These are phyloP conservation scores for Drymonia ruficornis DNA, from an alignment of 2,888 invertebrate species.

Conservation along the genomic window DNA sequence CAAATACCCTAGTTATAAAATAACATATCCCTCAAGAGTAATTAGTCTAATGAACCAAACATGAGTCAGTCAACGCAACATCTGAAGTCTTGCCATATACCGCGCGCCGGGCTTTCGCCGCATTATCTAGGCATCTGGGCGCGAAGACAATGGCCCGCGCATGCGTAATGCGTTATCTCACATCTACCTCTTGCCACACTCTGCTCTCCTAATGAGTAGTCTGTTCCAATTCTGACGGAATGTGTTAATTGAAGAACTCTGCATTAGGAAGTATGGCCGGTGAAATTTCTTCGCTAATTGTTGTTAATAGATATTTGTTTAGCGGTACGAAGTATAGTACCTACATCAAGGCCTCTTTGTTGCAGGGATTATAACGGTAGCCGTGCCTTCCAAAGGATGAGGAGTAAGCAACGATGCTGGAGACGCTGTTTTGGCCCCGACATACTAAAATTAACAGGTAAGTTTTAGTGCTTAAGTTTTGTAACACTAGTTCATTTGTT, in stretches of 20 bases:
- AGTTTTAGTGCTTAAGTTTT: slow-evolving; percentile 7
- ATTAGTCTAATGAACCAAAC: slow-evolving; percentile 11
- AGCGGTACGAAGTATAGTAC: slow-evolving; percentile 24
- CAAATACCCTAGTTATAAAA: no score
- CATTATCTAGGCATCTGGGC: slow-evolving; percentile 63
- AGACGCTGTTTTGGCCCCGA: slow-evolving; percentile 69
- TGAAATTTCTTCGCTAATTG: slow-evolving; percentile 63
- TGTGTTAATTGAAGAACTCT: slow-evolving; percentile 65
- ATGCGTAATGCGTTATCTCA: slow-evolving; percentile 82
- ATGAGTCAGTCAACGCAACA: slow-evolving; percentile 50
- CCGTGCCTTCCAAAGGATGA: slow-evolving; percentile 78
- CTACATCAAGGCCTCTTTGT: slow-evolving; percentile 43
- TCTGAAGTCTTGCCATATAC: slow-evolving; percentile 59
- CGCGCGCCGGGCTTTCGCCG: slow-evolving; percentile 64
- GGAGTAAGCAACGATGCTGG: slow-evolving; percentile 77
- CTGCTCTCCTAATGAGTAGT: slow-evolving; percentile 78
- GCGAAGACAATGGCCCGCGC: slow-evolving; percentile 79
- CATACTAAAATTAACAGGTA: slow-evolving; percentile 73
- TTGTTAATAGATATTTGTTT: slow-evolving; percentile 55
- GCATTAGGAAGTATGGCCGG: slow-evolving; percentile 12
- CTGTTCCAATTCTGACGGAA: slow-evolving; percentile 67
- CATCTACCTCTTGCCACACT: slow-evolving; percentile 78
- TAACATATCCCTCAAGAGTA: not conserved
- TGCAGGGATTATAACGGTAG: slow-evolving; percentile 59
- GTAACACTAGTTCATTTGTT: no score